These are phyloP conservation scores for Mesoligia furuncula DNA, from an alignment of 2,888 invertebrate species.

Conservation along the genomic window DNA sequence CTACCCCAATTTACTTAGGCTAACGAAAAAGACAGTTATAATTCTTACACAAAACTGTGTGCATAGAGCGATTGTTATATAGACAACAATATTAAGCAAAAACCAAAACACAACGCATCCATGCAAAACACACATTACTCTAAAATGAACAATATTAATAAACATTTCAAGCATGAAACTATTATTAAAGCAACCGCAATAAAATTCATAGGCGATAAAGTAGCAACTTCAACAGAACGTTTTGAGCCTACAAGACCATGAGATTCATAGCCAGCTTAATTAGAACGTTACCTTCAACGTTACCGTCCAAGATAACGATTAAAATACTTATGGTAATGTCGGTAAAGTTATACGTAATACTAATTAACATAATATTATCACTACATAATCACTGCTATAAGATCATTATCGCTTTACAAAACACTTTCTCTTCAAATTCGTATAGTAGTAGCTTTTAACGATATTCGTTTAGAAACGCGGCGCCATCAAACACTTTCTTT, in stretches of 20 bases:
- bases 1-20: conserved; percentile 11
- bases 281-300: conserved; percentile 42
- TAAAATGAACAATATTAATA: conserved; percentile 1
- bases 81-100: background rate
- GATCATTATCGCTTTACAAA: conserved; percentile 39
- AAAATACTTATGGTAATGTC: conserved; percentile 48
- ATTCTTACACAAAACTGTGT: background rate
- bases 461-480: conserved; percentile 25
- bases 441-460: conserved; percentile 10
- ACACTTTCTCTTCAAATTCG: conserved; percentile 41
- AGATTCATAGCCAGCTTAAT: conserved; percentile 19
- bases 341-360: conserved; percentile 46
- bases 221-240: background rate
- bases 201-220: background rate
- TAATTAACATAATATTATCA: conserved; percentile 53
- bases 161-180: background rate
- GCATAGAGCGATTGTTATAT: background rate
- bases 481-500: background rate
- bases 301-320: conserved; percentile 41
- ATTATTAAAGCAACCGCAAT: background rate
- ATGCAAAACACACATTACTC: background rate
- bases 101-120: background rate
- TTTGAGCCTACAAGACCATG: conserved; percentile 16
- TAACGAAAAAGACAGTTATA: conserved; percentile 14
- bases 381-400: conserved; percentile 40